These are phyloP conservation scores for Cettia cetti DNA, from an alignment of 2,113 vertebrate genomes.

Conservation along the genomic window DNA sequence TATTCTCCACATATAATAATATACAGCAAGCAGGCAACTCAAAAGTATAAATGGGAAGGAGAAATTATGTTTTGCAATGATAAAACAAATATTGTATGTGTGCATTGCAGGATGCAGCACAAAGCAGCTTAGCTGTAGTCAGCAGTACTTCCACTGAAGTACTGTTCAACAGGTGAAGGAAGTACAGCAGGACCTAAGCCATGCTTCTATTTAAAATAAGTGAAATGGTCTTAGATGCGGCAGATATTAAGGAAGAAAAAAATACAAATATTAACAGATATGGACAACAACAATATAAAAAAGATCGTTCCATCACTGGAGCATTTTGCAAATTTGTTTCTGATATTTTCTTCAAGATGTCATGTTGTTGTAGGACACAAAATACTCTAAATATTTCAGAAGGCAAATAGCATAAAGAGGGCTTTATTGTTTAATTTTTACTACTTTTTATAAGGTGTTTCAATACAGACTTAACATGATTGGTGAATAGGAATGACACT, in stretches of 20 bases:
- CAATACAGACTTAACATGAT: too few species aligned
- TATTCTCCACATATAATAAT: background rate
- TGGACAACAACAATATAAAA: background rate
- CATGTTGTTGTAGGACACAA: too few species aligned
- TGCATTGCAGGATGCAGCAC: background rate
- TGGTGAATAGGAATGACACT: too few species aligned
- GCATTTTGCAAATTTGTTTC: background rate
- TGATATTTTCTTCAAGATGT: background rate
- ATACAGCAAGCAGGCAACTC: background rate
- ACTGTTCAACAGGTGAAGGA: background rate
- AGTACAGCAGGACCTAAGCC: background rate
- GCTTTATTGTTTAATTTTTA: too few species aligned
- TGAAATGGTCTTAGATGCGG: background rate
- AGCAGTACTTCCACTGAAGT: background rate
- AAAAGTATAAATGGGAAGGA: background rate
- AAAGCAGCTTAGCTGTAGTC: background rate
- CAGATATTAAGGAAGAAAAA: background rate
- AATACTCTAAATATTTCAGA: too few species aligned
- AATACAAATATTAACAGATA: background rate
- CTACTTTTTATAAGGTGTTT: too few species aligned
- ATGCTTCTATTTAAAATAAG: background rate
- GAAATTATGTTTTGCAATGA: background rate
- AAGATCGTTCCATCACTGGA: background rate
- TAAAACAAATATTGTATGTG: background rate
- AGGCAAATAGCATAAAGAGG: too few species aligned